A percentile compares a stretch with the other conserved stretches of the same genome.
phyloP scores from a whole-genome alignment of 23 tunicate species.

The Aplidium turbinatum region DNA sequence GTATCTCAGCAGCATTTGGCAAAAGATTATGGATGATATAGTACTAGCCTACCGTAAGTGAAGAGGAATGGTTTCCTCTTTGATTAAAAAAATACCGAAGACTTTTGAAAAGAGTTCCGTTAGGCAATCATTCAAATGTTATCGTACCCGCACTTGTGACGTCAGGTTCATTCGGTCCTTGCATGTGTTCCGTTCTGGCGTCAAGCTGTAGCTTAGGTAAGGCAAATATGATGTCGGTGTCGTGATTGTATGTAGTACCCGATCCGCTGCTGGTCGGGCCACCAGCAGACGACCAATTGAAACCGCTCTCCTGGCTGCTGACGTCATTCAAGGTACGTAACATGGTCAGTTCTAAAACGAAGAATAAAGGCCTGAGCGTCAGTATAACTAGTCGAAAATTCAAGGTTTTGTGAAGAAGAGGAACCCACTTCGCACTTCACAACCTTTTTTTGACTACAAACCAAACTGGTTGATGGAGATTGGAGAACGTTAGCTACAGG shows the following conservation, averaged over 20 bases:
- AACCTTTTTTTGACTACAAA: too few species aligned
- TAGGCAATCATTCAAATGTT: not conserved
- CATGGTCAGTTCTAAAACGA: constrained; percentile 65
- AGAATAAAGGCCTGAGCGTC: too few species aligned
- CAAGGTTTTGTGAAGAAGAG: too few species aligned
- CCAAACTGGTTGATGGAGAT: too few species aligned
- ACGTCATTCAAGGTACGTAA: constrained; percentile 77
- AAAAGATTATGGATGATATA: too few species aligned
- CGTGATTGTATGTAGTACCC: constrained; percentile 43
- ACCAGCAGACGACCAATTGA: constrained; percentile 2
- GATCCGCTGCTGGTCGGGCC: not conserved
- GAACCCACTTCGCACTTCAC: too few species aligned
- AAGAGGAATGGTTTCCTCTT: too few species aligned
- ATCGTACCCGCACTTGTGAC: constrained; percentile 35
- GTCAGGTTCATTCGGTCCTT: constrained; percentile 70
- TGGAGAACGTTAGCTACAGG: too few species aligned
- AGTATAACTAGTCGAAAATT: too few species aligned
- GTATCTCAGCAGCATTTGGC: too few species aligned
- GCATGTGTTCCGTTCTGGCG: constrained; percentile 88
- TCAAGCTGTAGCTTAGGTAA: constrained; percentile 89
- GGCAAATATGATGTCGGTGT: constrained; percentile 86
- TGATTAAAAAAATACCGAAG: too few species aligned
- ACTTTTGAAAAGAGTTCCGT: not conserved
- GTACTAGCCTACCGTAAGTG: not conserved
- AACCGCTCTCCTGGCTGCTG: constrained; percentile 21